Evolutionary conservation across 2,888 invertebrate species (phyloP).

Genomic region (Lypha dubia): DNA sequence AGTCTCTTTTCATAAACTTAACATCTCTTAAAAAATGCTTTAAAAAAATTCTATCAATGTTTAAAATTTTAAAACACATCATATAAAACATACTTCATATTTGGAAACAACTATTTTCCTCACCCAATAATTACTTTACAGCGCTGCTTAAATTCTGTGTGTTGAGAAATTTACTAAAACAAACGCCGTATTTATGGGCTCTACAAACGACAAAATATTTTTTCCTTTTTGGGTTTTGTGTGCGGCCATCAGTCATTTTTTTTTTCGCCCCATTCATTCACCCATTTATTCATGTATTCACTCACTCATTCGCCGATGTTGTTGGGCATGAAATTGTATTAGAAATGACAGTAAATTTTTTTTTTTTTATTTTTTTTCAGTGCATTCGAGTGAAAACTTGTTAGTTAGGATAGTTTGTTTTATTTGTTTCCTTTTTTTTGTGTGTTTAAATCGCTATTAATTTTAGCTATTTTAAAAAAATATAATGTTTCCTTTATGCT

Average conservation of each 20-base stretch:
- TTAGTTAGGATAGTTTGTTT: conserved; percentile 39
- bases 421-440: conserved; percentile 10
- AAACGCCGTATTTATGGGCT: conserved; percentile 5
- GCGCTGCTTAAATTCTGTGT: conserved; percentile 13
- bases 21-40: too few species aligned
- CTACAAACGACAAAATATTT: neutral
- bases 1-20: too few species aligned
- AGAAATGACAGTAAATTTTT: conserved; percentile 13
- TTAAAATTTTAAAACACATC: too few species aligned
- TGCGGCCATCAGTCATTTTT: conserved; percentile 47
- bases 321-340: conserved; percentile 43
- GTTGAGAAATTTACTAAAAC: conserved; percentile 52
- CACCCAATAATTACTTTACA: neutral
- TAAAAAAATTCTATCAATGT: too few species aligned
- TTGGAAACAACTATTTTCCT: neutral
- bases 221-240: conserved; percentile 1
- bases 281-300: conserved; percentile 19
- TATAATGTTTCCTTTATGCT: too few species aligned
- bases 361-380: neutral
- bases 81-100: too few species aligned
- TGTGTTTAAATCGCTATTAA: too few species aligned
- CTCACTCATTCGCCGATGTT: conserved; percentile 10
- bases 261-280: conserved; percentile 40
- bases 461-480: too few species aligned
- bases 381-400: neutral